These are phyloP conservation scores for Copidosoma floridanum DNA, from an alignment of 1,140 invertebrate species.

Conservation along the genomic window DNA sequence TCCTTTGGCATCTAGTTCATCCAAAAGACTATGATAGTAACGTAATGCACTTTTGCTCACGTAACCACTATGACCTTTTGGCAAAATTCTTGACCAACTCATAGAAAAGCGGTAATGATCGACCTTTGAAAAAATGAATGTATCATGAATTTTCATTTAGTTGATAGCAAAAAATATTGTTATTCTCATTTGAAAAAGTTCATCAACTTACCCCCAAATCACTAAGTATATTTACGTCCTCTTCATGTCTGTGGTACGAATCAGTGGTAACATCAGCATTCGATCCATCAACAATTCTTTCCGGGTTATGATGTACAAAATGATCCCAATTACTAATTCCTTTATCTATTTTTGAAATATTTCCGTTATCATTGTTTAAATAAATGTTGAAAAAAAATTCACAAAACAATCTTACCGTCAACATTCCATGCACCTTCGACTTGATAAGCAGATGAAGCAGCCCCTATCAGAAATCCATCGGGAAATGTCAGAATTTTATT, in stretches of 20 bases:
- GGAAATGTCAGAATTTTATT: background rate
- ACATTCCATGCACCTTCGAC: conserved; percentile 15
- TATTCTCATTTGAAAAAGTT: background rate
- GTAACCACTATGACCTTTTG: conserved; percentile 53
- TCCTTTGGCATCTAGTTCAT: conserved; percentile 55
- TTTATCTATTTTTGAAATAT: no score
- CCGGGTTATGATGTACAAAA: conserved; percentile 55
- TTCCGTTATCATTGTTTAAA: no score
- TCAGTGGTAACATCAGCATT: conserved; percentile 58
- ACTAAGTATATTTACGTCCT: conserved; percentile 55
- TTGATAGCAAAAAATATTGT: no score
- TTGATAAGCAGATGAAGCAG: conserved; percentile 3
- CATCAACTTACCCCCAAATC: conserved; percentile 47
- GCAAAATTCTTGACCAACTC: conserved; percentile 62
- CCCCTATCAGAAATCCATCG: conserved; percentile 9
- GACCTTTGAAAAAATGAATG: background rate
- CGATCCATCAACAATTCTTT: conserved; percentile 47
- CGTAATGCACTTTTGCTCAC: conserved; percentile 57
- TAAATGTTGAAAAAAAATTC: no score
- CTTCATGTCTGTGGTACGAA: conserved; percentile 55
- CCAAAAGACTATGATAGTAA: conserved; percentile 61
- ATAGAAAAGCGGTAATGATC: conserved; percentile 62
- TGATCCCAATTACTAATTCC: conserved; percentile 61
- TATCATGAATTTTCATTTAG: background rate
- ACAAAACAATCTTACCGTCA: background rate